Base-by-base conservation (phyloP, 2,113 vertebrate genomes). In the Vidua chalybeata region DNA sequence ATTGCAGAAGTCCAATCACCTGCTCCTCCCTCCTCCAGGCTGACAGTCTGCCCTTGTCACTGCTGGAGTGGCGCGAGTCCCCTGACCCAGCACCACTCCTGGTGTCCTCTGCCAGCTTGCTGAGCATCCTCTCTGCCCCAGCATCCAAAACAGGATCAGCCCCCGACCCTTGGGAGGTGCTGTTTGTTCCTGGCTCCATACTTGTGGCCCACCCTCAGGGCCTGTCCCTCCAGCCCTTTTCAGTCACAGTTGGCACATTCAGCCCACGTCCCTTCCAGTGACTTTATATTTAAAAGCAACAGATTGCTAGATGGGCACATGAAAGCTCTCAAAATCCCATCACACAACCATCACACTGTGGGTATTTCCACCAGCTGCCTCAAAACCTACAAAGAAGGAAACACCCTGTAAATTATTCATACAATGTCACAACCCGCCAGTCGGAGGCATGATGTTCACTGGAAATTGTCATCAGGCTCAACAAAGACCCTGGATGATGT, bases 51-150 rank as follows among this genome's bases (percentile, higher is more conserved):
- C 23, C 48, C 61, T 41, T 30, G 30, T n/a, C 82, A 41, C n/a
- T 0, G 5, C 41, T 74, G n/a, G 11, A 11, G 22, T 46, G 41
- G n/a, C 3, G 3, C 1, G 0, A 55, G 21, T 46, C 15, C 69
- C n/a, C 15, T n/a, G 15, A 11, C 13, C 43, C 27, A 28, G 51
- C 43, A 30, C 19, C 28, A 0, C 30, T 48, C n/a, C 30, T 31
- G 37, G 26, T 45, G 48, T 45, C 21, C 41, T 49, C 19, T 85
- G 52, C 71, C 62, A 58, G 72, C 45, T 26, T 75, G 52, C 30
- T 85, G 43, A 58, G 35, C 2, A 0, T 35, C n/a, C 35, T 58
- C 45, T 51, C 31, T 85, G 62, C 52, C 52, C 45, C 72, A 76
- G 35, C 43, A 85, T 41, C 35, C 59, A 48, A 4, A 35, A 2